Conservation (phyloP, 2,113 vertebrate genomes). For the Tringa solitaria region DNA sequence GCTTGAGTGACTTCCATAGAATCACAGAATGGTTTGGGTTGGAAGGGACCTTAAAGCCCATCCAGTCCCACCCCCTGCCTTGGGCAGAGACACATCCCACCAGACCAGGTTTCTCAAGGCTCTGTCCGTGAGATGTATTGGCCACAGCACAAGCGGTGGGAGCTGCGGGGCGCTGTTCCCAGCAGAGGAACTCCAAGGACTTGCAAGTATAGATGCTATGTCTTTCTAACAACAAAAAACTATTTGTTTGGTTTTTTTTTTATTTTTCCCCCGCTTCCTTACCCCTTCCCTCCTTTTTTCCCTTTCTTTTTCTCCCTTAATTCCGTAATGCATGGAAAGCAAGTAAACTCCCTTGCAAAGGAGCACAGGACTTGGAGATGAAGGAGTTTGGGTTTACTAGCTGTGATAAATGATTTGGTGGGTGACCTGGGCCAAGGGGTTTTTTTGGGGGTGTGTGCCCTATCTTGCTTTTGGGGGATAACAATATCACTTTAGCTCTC, state of each 20-base stretch:
- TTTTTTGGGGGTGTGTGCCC: not conserved
- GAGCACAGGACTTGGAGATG: not conserved
- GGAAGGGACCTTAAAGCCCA: too few species aligned
- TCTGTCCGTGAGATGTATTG: not conserved
- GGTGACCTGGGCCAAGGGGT: not conserved
- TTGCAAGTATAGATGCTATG: not conserved
- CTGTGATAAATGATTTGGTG: not conserved
- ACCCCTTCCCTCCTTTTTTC: accelerated
- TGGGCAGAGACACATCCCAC: too few species aligned
- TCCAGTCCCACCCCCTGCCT: too few species aligned
- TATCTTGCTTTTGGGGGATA: not conserved
- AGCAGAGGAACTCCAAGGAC: not conserved
- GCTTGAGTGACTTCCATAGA: not conserved
- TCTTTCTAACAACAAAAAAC: not conserved
- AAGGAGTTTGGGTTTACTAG: not conserved
- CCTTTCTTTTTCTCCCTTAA: not conserved
- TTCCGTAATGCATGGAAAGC: not conserved
- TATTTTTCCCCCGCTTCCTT: not conserved
- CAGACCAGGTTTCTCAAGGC: too few species aligned
- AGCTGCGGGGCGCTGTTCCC: not conserved
- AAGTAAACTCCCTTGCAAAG: not conserved
- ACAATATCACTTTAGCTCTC: not conserved
- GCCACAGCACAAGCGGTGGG: not conserved
- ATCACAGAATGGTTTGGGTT: too few species aligned
- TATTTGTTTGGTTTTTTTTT: not conserved